Conservation (phyloP, 1,140 invertebrate species). For the Saccostrea glomerata region DNA sequence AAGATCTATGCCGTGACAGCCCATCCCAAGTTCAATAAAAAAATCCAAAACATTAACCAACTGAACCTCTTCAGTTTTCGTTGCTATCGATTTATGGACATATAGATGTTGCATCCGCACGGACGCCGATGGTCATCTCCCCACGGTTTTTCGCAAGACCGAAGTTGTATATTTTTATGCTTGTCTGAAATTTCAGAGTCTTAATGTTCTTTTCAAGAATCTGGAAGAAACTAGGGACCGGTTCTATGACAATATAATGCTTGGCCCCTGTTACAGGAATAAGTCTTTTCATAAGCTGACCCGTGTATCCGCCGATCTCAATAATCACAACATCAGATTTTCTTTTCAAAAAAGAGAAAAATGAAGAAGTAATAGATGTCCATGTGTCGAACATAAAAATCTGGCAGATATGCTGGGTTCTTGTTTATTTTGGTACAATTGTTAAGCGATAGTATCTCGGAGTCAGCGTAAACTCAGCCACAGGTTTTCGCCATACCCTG, state of each 20-base stretch:
- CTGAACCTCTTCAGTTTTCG: background rate
- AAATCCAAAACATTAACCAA: background rate
- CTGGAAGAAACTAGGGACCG: background rate
- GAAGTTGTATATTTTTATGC: background rate
- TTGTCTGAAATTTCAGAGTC: background rate
- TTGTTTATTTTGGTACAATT: too few species aligned
- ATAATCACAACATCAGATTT: constrained; percentile 1
- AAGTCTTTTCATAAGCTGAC: background rate
- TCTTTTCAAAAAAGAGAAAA: background rate
- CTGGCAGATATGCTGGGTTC: too few species aligned
- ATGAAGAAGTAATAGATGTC: background rate
- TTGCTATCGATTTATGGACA: background rate
- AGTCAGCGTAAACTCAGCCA: too few species aligned
- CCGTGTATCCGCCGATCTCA: background rate
- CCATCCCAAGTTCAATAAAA: constrained; percentile 6
- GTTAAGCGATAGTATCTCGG: too few species aligned
- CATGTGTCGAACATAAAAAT: background rate
- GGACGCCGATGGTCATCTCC: background rate
- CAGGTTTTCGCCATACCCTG: too few species aligned
- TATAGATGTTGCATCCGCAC: background rate
- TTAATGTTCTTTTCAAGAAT: background rate
- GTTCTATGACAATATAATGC: background rate
- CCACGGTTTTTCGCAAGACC: background rate
- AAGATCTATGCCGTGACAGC: constrained; percentile 29
- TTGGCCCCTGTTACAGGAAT: background rate